phyloP scores from a whole-genome alignment of 2,888 invertebrate species.

The Sarcophaga caerulescens region DNA sequence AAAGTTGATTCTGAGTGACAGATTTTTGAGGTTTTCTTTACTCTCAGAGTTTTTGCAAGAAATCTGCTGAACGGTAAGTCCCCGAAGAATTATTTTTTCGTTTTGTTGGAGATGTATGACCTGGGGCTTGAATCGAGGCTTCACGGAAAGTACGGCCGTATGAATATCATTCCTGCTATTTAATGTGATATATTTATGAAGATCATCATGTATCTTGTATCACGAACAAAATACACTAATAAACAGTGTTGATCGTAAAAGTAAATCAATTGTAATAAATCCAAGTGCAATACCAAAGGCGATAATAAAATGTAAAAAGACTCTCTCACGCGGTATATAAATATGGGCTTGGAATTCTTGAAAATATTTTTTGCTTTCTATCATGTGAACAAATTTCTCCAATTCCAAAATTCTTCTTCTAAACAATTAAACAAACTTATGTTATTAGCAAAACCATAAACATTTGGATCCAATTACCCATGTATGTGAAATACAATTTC shows the following conservation, averaged over 20 bases:
- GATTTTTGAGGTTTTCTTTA: no score
- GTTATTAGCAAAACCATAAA: conserved; percentile 64
- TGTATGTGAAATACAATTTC: conserved; percentile 30
- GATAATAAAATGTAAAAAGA: conserved; percentile 36
- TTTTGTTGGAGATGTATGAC: no score
- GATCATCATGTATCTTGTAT: not conserved
- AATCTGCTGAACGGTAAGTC: no score
- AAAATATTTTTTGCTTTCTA: not conserved
- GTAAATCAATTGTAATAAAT: conserved; percentile 21
- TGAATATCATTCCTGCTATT: no score
- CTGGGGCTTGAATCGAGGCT: no score
- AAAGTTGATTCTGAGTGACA: no score
- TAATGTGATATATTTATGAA: not conserved
- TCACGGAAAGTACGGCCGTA: no score
- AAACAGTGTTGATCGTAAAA: conserved; percentile 41
- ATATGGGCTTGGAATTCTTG: conserved; percentile 24
- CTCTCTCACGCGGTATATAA: not conserved
- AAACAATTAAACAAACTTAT: conserved; percentile 62
- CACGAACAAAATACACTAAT: not conserved
- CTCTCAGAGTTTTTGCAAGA: no score
- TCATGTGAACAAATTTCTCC: conserved; percentile 49
- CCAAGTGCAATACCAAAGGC: not conserved
- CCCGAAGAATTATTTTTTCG: no score
- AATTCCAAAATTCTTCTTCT: conserved; percentile 39
- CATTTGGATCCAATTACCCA: conserved; percentile 51